Conservation (phyloP, 2,113 vertebrate species). For the Chloroceryle aenea region DNA sequence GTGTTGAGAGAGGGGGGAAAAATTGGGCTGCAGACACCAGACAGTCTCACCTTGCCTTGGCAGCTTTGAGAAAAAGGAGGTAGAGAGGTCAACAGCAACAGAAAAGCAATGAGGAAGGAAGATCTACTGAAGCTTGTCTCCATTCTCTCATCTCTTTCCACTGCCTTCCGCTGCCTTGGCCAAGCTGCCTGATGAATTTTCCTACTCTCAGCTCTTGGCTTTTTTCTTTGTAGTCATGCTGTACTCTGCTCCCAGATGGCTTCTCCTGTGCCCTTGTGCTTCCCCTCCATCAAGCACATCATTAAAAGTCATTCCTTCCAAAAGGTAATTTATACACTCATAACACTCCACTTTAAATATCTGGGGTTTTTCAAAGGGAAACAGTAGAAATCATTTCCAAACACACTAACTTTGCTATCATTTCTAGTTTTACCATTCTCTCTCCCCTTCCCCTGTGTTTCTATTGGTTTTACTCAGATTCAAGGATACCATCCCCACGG, state of each 20-base stretch:
- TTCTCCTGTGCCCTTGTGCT: conserved; percentile 34
- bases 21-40: conserved; percentile 28
- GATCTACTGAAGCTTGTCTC: conserved; percentile 39
- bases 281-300: conserved; percentile 38
- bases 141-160: conserved; percentile 36
- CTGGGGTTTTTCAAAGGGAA: conserved; percentile 43
- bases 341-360: conserved; percentile 35
- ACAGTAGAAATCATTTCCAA: conserved; percentile 47
- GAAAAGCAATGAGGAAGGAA: conserved; percentile 46
- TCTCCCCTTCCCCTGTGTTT: neutral
- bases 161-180: conserved; percentile 7
- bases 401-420: conserved; percentile 28
- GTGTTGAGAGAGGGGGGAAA: neutral
- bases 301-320: conserved; percentile 45
- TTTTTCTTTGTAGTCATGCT: conserved; percentile 37
- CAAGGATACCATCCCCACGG: neutral
- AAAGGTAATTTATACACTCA: conserved; percentile 37
- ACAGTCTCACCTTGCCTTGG: conserved; percentile 50
- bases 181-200: conserved; percentile 56
- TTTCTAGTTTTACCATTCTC: neutral
- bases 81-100: conserved; percentile 19
- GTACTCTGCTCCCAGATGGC: conserved; percentile 17
- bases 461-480: conserved; percentile 15
- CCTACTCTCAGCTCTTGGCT: conserved; percentile 25
- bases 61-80: neutral